Conservation (phyloP, 2,113 vertebrate genomes). For the Seriola dumerili region DNA sequence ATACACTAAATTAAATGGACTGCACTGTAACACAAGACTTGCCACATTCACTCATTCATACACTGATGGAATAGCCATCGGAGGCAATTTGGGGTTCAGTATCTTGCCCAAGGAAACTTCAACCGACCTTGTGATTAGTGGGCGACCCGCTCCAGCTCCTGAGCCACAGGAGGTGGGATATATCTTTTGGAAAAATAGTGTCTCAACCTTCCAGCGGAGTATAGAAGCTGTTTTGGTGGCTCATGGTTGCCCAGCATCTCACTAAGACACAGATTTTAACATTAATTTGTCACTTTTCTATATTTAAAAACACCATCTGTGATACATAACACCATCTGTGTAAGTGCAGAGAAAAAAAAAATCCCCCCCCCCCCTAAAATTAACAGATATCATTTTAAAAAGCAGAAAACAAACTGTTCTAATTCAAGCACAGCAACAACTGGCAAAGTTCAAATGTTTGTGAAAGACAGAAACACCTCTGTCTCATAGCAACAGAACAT, state of each 20-base stretch:
- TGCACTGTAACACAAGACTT: too few relatives aligned
- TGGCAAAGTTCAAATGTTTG: not conserved
- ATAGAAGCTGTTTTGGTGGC: not conserved
- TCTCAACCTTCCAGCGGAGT: not conserved
- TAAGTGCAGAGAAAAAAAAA: not conserved
- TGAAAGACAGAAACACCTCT: not conserved
- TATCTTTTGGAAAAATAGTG: not conserved
- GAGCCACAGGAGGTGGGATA: too few relatives aligned
- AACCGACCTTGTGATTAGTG: too few relatives aligned
- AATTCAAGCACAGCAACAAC: not conserved
- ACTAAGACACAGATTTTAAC: not conserved
- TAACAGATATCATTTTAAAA: not conserved
- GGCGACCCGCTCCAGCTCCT: too few relatives aligned
- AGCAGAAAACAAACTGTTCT: not conserved
- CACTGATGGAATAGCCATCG: too few relatives aligned
- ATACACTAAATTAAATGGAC: too few relatives aligned
- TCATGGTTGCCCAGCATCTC: not conserved
- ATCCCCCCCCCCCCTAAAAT: not conserved
- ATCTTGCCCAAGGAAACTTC: too few relatives aligned
- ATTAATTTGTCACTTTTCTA: not conserved
- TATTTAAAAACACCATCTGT: not conserved
- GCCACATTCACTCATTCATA: too few relatives aligned
- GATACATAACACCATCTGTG: not conserved
- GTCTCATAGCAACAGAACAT: constrained; percentile 21
- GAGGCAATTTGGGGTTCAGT: too few relatives aligned